Percentiles rank a stretch among this genome's conserved stretches.
Conservation (phyloP, 2,797 vertebrate species). For the Phalloptychus januarius region DNA sequence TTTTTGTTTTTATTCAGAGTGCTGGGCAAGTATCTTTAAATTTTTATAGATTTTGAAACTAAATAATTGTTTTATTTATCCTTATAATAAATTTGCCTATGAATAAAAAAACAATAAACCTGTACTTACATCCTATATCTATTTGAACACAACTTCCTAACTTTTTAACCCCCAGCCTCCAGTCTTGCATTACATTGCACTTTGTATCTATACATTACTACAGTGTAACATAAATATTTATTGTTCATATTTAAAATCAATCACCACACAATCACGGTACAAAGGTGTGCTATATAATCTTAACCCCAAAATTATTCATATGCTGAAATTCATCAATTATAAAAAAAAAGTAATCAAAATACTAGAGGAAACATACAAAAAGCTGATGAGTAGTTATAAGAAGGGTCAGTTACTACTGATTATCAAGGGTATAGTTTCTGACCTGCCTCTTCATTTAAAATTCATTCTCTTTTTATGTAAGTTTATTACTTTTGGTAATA, state of each 20-base stretch:
- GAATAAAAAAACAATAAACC: background rate
- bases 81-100: background rate
- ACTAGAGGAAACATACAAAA: background rate
- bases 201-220: background rate
- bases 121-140: no score
- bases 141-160: background rate
- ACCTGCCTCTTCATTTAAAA: background rate
- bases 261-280: background rate
- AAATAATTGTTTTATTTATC: background rate
- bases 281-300: background rate
- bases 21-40: background rate
- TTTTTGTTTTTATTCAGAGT: background rate
- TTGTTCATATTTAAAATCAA: background rate
- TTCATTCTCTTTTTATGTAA: background rate
- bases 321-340: background rate
- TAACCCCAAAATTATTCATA: no score
- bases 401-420: background rate
- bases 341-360: background rate
- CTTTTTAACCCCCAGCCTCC: background rate
- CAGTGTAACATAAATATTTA: background rate
- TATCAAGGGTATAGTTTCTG: background rate
- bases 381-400: background rate
- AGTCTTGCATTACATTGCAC: background rate
- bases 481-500: background rate
- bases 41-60: background rate